Percentiles rank a stretch among this genome's conserved stretches.
These are phyloP conservation scores for Perccottus glenii DNA, from an alignment of 2,113 vertebrate genomes.

Conservation along the genomic window DNA sequence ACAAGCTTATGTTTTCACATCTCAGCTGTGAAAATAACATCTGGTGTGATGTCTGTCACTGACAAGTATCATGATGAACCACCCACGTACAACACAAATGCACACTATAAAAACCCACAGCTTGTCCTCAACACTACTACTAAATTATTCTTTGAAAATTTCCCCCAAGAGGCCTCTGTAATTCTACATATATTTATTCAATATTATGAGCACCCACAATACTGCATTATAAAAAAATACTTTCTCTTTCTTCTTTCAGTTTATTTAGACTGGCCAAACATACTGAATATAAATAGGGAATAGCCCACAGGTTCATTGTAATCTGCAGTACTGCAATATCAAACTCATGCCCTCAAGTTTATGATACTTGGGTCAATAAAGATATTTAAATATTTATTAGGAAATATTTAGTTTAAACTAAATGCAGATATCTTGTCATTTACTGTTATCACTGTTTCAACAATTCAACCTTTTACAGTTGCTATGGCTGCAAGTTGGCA, in stretches of 20 bases:
- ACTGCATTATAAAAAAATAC: too few relatives aligned
- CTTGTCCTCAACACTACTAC: conserved; percentile 16
- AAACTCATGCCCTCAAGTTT: too few relatives aligned
- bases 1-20: conserved; percentile 6
- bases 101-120: conserved; percentile 26
- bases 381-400: too few relatives aligned
- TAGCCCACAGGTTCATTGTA: too few relatives aligned
- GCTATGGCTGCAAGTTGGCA: background rate
- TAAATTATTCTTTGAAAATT: conserved; percentile 24
- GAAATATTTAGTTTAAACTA: too few relatives aligned
- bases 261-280: too few relatives aligned
- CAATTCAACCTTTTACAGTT: background rate
- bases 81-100: conserved; percentile 21
- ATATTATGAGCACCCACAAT: too few relatives aligned
- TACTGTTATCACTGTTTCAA: background rate
- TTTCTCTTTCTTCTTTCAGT: too few relatives aligned
- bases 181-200: background rate
- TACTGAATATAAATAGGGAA: too few relatives aligned
- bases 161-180: background rate
- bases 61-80: conserved; percentile 9
- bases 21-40: conserved; percentile 7
- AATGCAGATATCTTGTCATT: background rate
- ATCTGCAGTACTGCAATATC: too few relatives aligned
- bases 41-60: background rate
- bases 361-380: too few relatives aligned